A percentile compares a stretch with the other conserved stretches of the same genome.
phyloP scores from a whole-genome alignment of 2,113 vertebrate genomes.

The Salminus brasiliensis region DNA sequence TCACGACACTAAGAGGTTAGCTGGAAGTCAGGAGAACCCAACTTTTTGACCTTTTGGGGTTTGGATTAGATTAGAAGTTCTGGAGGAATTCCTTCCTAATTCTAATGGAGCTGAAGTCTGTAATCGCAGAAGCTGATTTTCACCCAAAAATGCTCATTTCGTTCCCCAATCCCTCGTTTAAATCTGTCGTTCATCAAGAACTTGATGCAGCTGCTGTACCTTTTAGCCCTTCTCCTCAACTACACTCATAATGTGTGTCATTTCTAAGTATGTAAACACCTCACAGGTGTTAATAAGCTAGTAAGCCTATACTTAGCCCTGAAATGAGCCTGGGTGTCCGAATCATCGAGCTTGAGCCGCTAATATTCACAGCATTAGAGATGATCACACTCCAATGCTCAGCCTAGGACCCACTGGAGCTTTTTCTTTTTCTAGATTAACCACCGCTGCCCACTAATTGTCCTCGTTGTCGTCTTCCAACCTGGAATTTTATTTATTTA shows the following conservation, averaged over 20 bases:
- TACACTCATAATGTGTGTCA: constrained; percentile 43
- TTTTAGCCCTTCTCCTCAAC: not conserved
- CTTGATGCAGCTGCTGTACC: not conserved
- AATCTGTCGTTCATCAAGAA: not conserved
- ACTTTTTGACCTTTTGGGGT: constrained; percentile 21
- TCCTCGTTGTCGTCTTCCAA: no score
- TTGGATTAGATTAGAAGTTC: not conserved
- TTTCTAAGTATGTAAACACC: constrained; percentile 37
- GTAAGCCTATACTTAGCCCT: not conserved
- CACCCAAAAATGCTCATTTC: not conserved
- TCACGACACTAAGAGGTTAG: constrained; percentile 6
- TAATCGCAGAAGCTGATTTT: not conserved
- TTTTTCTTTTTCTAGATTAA: constrained; percentile 34
- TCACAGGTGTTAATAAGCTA: constrained; percentile 46
- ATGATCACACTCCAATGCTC: not conserved
- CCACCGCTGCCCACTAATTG: not conserved
- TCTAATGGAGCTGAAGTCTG: no score
- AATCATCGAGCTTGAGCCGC: constrained; percentile 33
- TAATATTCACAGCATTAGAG: constrained; percentile 30
- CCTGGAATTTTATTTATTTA: no score
- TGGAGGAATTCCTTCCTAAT: not conserved
- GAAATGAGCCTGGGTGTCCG: constrained; percentile 31
- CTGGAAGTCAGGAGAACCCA: not conserved
- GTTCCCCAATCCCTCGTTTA: no score
- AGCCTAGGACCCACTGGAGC: constrained; percentile 10